phyloP scores from a whole-genome alignment of 64 coral and sea anemone genomes.

The Dendronephthya gigantea region DNA sequence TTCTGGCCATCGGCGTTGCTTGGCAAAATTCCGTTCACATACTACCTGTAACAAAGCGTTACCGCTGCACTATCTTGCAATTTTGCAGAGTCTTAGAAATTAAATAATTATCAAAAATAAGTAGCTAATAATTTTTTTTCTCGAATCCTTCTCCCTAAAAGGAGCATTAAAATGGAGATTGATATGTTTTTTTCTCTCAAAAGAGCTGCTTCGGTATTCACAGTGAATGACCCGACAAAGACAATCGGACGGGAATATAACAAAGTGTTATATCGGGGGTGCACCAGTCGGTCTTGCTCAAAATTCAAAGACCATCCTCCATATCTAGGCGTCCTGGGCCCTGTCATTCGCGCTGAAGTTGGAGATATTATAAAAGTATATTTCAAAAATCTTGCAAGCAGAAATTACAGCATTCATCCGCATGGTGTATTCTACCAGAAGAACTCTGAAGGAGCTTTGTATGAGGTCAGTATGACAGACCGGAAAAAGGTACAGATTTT shows the following conservation, averaged over 20 bases:
- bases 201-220: not conserved
- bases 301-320: not conserved
- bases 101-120: too few relatives aligned
- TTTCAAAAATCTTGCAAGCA: constrained; percentile 46
- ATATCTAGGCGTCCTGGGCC: not conserved
- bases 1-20: too few relatives aligned
- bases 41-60: too few relatives aligned
- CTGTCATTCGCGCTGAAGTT: constrained; percentile 46
- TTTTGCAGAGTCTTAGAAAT: too few relatives aligned
- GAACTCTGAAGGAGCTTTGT: constrained; percentile 41
- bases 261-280: not conserved
- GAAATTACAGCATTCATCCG: constrained; percentile 40
- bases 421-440: constrained; percentile 61
- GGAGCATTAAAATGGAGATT: not conserved
- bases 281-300: not conserved
- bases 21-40: too few relatives aligned
- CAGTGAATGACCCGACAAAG: not conserved
- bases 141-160: too few relatives aligned
- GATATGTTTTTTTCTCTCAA: not conserved
- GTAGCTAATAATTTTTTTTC: too few relatives aligned
- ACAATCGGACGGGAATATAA: not conserved
- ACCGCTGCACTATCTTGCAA: too few relatives aligned
- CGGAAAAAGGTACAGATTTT: too few relatives aligned
- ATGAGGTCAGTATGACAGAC: too few relatives aligned
- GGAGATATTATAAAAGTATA: constrained; percentile 47